Base-by-base conservation (phyloP, 2,113 vertebrate genomes). In the Lagopus leucura region DNA sequence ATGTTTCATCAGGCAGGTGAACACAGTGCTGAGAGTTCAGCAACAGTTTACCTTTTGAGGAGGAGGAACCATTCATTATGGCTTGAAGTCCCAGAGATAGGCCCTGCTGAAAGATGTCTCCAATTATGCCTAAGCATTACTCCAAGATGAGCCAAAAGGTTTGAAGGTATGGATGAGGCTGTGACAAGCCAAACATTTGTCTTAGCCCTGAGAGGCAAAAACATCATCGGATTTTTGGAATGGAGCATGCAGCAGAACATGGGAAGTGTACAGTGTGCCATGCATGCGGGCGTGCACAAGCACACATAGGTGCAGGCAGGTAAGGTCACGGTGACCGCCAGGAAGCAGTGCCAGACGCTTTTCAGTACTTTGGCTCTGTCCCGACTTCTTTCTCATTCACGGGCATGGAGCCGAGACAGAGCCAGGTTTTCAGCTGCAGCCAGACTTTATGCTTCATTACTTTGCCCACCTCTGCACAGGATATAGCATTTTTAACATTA, bases 371-470 rank as follows among this genome's bases (percentile, higher is more conserved):
- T 77, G 96, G 89, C 95, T 97, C 61, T 63, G 61, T 81, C 78
- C 90, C 42, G 79, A 42, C 47, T 38, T n/a, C 80, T 81, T 63
- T 52, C 91, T 97, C 93, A 30, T 74, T 60, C n/a, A 48, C 4
- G 93, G 97, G 97, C 97, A 93, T 0, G 0, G 83, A 93, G 97
- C 97, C 95, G 85, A 98, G 96, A 97, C 92, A n/a, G 70, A 91
- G 89, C 82, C 74, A 82, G 64, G 85, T 96, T 92, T 92, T 77
- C 93, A 90, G 93, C 78, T 84, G 60, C 58, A 94, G 97, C 95
- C 97, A 98, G 97, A 98, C 97, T 97, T 52, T 82, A 97, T 82
- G 97, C 96, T 95, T 94, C 97, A 92, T 98, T 97, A 84, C 95
- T 96, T 92, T 96, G 94, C 97, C 96, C 97, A 97, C 92, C 97